Evolutionary conservation across 2,888 invertebrate genomes (phyloP).

Genomic region (Drosophila sordidula): DNA sequence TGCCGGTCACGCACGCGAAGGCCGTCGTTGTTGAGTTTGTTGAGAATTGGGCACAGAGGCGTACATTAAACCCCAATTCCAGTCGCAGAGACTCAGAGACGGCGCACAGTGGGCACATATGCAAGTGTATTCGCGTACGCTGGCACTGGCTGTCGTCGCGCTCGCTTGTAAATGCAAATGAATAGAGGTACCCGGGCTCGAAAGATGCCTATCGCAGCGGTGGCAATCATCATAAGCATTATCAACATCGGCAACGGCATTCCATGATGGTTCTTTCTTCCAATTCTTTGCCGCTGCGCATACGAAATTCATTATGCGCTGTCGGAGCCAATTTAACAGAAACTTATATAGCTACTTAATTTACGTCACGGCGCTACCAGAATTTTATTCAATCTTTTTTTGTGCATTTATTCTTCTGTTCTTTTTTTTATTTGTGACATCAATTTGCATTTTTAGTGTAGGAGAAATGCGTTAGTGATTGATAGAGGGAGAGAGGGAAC

Average conservation of each 20-base stretch:
- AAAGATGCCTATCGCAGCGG: conserved; percentile 58
- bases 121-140: conserved; percentile 21
- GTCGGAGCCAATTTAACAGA: conserved; percentile 75
- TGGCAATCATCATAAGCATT: conserved; percentile 66
- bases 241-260: conserved; percentile 66
- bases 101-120: conserved; percentile 26
- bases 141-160: conserved; percentile 2
- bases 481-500: conserved; percentile 35
- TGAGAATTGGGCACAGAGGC: conserved; percentile 70
- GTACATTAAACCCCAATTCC: conserved; percentile 60
- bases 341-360: conserved; percentile 77
- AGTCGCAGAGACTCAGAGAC: conserved; percentile 30
- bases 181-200: conserved; percentile 30
- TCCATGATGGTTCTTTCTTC: conserved; percentile 65
- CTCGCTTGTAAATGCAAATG: conserved; percentile 57
- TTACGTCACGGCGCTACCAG: conserved; percentile 78
- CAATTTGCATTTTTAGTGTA: conserved; percentile 71
- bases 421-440: conserved; percentile 38
- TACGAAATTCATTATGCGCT: conserved; percentile 78
- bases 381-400: conserved; percentile 48
- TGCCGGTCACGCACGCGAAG: conserved; percentile 83
- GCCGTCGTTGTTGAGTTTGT: conserved; percentile 63
- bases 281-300: conserved; percentile 64
- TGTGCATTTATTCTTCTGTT: conserved; percentile 26
- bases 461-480: conserved; percentile 72